Percentiles rank a stretch among this genome's conserved stretches.
Evolutionary conservation across 2,113 vertebrate species (phyloP).

Genomic region (Microtus oregoni): DNA sequence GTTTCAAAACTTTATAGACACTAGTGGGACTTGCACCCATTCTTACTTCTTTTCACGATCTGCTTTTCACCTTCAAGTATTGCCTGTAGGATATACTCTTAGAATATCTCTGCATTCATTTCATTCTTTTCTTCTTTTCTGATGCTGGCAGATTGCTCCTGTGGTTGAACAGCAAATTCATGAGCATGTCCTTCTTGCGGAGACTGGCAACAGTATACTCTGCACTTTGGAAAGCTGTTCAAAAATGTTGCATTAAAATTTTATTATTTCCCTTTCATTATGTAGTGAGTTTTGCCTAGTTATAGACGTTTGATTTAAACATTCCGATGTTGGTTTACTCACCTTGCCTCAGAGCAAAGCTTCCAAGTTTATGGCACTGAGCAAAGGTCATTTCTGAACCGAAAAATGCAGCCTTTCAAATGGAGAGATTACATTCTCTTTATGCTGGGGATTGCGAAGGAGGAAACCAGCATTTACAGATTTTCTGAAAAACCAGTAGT

Average conservation of each 20-base stretch:
- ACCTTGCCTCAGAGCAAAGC: constrained; percentile 47
- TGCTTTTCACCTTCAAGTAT: not conserved
- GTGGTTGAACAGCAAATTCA: not conserved
- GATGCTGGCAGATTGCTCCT: not conserved
- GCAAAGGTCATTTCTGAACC: not conserved
- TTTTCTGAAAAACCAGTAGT: not conserved
- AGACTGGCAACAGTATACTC: not conserved
- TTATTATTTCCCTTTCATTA: constrained; percentile 12
- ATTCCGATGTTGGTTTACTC: constrained; percentile 24
- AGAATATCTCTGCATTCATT: not conserved
- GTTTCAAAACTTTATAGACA: not conserved
- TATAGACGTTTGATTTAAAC: not conserved
- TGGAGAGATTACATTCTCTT: not conserved
- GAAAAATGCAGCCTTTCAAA: not conserved
- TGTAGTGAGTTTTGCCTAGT: constrained; percentile 16
- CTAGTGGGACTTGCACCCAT: not conserved
- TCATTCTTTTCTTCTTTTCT: not conserved
- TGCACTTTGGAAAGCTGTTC: not conserved
- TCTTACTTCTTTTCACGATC: constrained; percentile 11
- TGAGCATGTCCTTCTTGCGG: not conserved
- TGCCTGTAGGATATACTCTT: not conserved
- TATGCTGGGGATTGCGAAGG: not conserved
- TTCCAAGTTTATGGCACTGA: not conserved
- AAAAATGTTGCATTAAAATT: not conserved
- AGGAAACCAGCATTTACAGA: not conserved